Percentiles rank a stretch among this genome's conserved stretches.
Evolutionary conservation across 1,140 invertebrate genomes (phyloP).

Genomic region (Chlorops oryzae): DNA sequence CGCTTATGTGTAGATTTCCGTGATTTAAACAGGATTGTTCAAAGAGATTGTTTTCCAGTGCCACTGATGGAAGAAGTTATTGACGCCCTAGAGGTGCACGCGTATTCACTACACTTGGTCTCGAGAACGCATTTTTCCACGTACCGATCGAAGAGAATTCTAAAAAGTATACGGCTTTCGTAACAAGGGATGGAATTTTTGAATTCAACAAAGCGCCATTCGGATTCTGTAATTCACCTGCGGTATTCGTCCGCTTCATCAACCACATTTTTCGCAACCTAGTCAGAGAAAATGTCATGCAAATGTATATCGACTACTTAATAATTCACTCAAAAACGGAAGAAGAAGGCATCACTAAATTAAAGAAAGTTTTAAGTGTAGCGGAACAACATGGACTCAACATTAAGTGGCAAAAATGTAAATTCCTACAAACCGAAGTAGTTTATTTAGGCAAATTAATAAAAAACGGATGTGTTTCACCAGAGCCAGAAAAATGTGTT

Average conservation of each 20-base stretch:
- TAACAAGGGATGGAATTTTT: not conserved
- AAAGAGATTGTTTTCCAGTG: no score
- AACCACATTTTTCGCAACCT: slow-evolving; percentile 9
- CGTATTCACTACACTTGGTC: no score
- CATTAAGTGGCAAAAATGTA: slow-evolving; percentile 16
- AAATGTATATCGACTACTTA: slow-evolving; percentile 20
- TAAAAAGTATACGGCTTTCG: not conserved
- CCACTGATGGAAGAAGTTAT: no score
- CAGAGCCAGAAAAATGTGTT: slow-evolving; percentile 18
- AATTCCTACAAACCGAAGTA: slow-evolving; percentile 20
- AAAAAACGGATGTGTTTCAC: no score
- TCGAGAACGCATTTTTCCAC: no score
- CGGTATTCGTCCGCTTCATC: not conserved
- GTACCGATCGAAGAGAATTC: not conserved
- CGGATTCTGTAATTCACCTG: slow-evolving; percentile 2
- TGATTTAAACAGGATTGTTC: not conserved
- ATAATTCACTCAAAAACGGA: slow-evolving; percentile 11
- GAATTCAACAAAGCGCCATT: slow-evolving; percentile 6
- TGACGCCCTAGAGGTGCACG: no score
- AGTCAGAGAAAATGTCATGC: slow-evolving; percentile 8
- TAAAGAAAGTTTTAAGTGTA: slow-evolving; percentile 7
- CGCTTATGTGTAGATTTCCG: slow-evolving; percentile 14
- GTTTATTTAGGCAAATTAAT: no score
- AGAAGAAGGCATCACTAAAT: slow-evolving; percentile 9
- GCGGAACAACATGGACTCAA: slow-evolving; percentile 9